These are phyloP conservation scores for Drosophila kohkoa DNA, from an alignment of 1,140 invertebrate genomes.

Conservation along the genomic window DNA sequence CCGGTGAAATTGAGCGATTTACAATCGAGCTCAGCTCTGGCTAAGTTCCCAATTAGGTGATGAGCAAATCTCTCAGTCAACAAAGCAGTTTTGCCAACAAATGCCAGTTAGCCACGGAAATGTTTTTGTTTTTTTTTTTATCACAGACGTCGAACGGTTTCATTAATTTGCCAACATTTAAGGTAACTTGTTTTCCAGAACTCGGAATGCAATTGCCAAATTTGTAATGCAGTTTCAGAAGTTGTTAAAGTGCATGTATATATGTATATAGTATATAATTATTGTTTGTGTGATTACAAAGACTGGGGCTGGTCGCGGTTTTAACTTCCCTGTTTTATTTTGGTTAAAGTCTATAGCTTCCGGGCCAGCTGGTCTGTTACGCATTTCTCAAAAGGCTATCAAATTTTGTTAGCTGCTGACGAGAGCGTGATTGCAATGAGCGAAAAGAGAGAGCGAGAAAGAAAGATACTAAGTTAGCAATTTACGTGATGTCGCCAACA, in stretches of 20 bases:
- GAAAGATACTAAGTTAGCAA: slow-evolving; percentile 20
- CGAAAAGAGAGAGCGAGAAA: slow-evolving; percentile 1
- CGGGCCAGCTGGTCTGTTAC: slow-evolving; percentile 48
- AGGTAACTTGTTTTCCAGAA: slow-evolving; percentile 63
- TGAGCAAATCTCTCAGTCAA: slow-evolving; percentile 49
- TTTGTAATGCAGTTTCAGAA: slow-evolving; percentile 44
- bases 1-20: slow-evolving; percentile 54
- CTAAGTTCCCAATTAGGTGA: slow-evolving; percentile 64
- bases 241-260: slow-evolving; percentile 5
- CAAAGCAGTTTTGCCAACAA: not conserved
- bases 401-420: slow-evolving; percentile 2
- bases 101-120: slow-evolving; percentile 30
- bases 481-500: slow-evolving; percentile 69
- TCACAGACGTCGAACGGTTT: slow-evolving; percentile 6
- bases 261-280: slow-evolving; percentile 11
- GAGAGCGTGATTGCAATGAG: slow-evolving; percentile 19
- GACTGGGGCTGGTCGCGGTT: slow-evolving; percentile 44
- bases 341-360: slow-evolving; percentile 51
- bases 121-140: not conserved
- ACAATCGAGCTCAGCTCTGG: slow-evolving; percentile 27
- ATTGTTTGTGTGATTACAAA: slow-evolving; percentile 18
- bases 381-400: slow-evolving; percentile 37
- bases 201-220: slow-evolving; percentile 58
- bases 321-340: slow-evolving; percentile 72
- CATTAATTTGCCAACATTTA: slow-evolving; percentile 23